phyloP scores from a whole-genome alignment of 2,113 vertebrate genomes.

The Pachypanchax playfairii region DNA sequence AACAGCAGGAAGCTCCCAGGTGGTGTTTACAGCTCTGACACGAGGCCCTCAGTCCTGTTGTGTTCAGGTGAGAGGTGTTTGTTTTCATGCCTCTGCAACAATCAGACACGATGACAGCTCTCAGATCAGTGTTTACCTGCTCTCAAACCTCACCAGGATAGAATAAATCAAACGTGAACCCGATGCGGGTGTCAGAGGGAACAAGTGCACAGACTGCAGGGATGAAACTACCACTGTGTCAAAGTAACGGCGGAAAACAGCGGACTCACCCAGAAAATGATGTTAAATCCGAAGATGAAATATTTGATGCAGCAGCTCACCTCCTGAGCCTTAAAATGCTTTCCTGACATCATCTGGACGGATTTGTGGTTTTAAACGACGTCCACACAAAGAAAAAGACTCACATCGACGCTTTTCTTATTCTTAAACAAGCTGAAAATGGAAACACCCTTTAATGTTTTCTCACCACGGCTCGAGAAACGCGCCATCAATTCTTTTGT shows the following conservation, averaged over 20 bases:
- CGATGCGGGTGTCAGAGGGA: conserved; percentile 23
- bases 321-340: conserved; percentile 98
- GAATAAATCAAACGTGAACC: conserved; percentile 18
- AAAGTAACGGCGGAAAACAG: conserved; percentile 26
- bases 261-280: conserved; percentile 97
- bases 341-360: conserved; percentile 88
- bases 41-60: conserved; percentile 1
- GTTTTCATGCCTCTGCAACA: not conserved
- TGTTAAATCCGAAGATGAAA: conserved; percentile 99
- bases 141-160: not conserved
- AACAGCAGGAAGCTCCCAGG: not conserved
- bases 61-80: conserved; percentile 12
- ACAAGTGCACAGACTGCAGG: conserved; percentile 44
- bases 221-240: not conserved
- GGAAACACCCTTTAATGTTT: conserved; percentile 49
- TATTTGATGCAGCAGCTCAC: conserved; percentile 99
- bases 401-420: conserved; percentile 45
- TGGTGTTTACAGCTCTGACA: conserved; percentile 8
- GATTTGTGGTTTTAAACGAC: conserved; percentile 12
- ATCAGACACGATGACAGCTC: not conserved
- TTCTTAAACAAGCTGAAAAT: conserved; percentile 29
- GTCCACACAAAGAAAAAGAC: not conserved
- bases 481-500: conserved; percentile 27
- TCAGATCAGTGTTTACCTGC: not conserved
- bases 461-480: conserved; percentile 26